Conservation (phyloP, 2,113 vertebrate genomes). For the Syngnathus floridae region DNA sequence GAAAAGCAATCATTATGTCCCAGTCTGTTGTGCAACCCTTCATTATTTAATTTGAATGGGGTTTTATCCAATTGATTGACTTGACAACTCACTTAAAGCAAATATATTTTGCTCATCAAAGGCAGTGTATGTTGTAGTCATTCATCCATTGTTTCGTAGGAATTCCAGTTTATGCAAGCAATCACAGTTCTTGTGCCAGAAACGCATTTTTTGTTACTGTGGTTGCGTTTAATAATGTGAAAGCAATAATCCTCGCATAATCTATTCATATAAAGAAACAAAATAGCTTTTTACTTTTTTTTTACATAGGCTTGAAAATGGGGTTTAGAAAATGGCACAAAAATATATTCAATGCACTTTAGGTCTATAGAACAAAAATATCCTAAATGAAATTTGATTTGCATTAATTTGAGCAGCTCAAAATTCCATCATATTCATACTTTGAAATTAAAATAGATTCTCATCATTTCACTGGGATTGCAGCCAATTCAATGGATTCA, state of each 20-base stretch:
- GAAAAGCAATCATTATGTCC: background rate
- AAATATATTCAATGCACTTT: slow-evolving; percentile 40
- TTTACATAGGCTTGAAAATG: slow-evolving; percentile 35
- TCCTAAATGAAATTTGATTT: slow-evolving; percentile 60
- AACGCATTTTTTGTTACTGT: slow-evolving; percentile 13
- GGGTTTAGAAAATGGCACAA: slow-evolving; percentile 32
- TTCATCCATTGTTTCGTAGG: background rate
- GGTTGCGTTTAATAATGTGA: slow-evolving; percentile 37
- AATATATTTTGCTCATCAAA: background rate
- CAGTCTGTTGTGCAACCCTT: background rate
- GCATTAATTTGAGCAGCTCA: slow-evolving; percentile 64
- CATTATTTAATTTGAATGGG: no score
- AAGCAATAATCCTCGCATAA: slow-evolving; percentile 34
- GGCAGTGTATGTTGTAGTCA: background rate
- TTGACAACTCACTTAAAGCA: no score
- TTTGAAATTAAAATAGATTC: slow-evolving; percentile 61
- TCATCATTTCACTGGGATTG: slow-evolving; percentile 60
- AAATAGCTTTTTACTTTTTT: background rate
- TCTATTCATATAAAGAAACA: background rate
- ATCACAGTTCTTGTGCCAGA: slow-evolving; percentile 6
- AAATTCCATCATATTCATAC: slow-evolving; percentile 51
- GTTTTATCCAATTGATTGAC: no score
- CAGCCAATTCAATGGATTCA: slow-evolving; percentile 61
- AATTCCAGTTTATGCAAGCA: background rate
- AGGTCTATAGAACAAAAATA: slow-evolving; percentile 53